phyloP scores from a whole-genome alignment of 2,797 vertebrate species.

The Heteromormyrus szaboi region DNA sequence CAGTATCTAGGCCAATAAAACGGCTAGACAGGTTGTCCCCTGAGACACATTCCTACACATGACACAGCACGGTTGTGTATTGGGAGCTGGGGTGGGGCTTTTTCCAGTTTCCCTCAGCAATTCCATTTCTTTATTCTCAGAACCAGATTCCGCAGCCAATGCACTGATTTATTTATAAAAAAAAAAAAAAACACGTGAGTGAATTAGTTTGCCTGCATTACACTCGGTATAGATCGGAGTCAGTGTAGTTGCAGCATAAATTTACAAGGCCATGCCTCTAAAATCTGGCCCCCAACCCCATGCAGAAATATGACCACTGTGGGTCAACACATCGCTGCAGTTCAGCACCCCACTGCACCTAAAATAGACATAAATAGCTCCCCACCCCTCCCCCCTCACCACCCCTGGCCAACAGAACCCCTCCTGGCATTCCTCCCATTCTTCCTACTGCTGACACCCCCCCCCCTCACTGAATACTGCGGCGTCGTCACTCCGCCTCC shows the following conservation, averaged over 20 bases:
- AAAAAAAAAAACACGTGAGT: background rate
- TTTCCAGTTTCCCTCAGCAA: background rate
- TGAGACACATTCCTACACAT: background rate
- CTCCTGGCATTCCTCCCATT: constrained; percentile 21
- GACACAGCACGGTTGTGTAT: background rate
- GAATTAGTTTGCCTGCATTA: background rate
- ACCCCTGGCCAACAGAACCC: constrained; percentile 11
- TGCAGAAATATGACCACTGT: background rate
- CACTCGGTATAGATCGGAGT: background rate
- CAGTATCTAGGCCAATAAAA: background rate
- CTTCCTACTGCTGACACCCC: constrained; percentile 3
- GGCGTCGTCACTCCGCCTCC: background rate
- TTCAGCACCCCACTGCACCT: background rate
- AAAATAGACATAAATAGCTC: constrained; percentile 20
- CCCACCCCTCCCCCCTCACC: background rate
- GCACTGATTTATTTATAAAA: background rate
- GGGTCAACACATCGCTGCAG: constrained; percentile 16
- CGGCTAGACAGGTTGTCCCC: background rate
- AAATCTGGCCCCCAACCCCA: constrained; percentile 6
- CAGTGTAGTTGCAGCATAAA: background rate
- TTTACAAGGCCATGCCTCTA: background rate
- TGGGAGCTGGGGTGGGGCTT: background rate
- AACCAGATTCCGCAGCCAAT: background rate
- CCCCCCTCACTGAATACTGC: background rate
- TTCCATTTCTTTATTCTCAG: background rate